Evolutionary conservation across 2,113 vertebrate species (phyloP).

Genomic region (Oncorhynchus nerka): DNA sequence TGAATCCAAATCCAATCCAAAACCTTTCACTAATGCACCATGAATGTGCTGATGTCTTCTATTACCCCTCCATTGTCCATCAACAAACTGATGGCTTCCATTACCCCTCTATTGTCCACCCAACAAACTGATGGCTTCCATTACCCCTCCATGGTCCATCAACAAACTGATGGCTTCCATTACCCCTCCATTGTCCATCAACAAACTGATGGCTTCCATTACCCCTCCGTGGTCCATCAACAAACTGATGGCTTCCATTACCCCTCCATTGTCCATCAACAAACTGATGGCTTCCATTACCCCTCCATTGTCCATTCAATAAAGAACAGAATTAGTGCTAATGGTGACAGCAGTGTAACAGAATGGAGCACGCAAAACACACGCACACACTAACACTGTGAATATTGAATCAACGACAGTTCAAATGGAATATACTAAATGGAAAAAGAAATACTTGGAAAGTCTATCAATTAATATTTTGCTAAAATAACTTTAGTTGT

Average conservation of each 20-base stretch:
- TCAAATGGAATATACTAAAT: neutral
- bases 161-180: too few relatives aligned
- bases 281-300: constrained; percentile 45
- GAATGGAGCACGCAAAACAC: neutral
- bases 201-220: neutral
- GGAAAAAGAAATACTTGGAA: neutral
- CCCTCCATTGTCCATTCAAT: constrained; percentile 36
- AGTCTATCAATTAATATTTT: neutral
- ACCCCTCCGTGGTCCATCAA: constrained; percentile 35
- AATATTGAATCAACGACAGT: neutral
- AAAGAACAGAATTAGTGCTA: constrained; percentile 53
- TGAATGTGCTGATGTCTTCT: constrained; percentile 27
- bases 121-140: constrained; percentile 27
- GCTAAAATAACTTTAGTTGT: neutral
- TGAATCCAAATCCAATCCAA: constrained; percentile 16
- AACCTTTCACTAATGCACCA: too few relatives aligned
- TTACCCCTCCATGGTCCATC: neutral
- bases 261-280: constrained; percentile 33
- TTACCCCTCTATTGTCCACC: neutral
- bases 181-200: too few relatives aligned
- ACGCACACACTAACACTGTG: neutral
- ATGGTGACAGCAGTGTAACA: constrained; percentile 31
- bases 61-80: constrained; percentile 44
- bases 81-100: constrained; percentile 41
- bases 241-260: constrained; percentile 45